Percentiles rank a stretch among this genome's conserved stretches.
These are phyloP conservation scores for Rhinolophus ferrumequinum DNA, from an alignment of 2,113 vertebrate species.

Conservation along the genomic window DNA sequence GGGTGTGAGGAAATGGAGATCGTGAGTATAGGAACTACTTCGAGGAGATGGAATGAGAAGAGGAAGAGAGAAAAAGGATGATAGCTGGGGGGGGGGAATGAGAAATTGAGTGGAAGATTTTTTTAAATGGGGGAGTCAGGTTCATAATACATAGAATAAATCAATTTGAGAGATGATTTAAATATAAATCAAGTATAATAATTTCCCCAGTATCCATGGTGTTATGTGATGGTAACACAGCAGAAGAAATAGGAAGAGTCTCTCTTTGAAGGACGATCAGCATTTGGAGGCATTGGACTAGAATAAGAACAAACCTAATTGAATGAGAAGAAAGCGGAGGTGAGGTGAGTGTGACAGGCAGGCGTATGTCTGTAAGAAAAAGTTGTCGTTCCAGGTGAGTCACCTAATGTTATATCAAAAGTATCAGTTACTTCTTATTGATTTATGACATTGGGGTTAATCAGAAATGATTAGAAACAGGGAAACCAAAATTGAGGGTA, in stretches of 20 bases:
- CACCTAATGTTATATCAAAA: background rate
- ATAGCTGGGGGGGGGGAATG: background rate
- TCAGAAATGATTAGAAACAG: background rate
- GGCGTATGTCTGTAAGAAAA: background rate
- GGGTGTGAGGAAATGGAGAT: background rate
- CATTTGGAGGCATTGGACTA: background rate
- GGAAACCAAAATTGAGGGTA: background rate
- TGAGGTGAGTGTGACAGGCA: background rate
- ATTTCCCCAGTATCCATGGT: background rate
- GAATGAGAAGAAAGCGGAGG: background rate
- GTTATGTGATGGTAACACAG: background rate
- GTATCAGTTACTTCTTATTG: background rate
- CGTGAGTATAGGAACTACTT: background rate
- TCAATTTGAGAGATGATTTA: background rate
- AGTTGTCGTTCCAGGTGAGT: background rate
- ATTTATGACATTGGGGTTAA: background rate
- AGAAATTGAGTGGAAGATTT: background rate
- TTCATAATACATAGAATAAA: background rate
- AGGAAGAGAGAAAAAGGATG: background rate
- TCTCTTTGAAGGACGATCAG: background rate
- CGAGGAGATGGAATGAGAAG: background rate
- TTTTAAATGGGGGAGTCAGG: background rate
- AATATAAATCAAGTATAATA: background rate
- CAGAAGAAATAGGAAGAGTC: background rate
- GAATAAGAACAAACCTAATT: background rate